phyloP scores from a whole-genome alignment of 2,888 invertebrate genomes.

The Lymantria dispar region DNA sequence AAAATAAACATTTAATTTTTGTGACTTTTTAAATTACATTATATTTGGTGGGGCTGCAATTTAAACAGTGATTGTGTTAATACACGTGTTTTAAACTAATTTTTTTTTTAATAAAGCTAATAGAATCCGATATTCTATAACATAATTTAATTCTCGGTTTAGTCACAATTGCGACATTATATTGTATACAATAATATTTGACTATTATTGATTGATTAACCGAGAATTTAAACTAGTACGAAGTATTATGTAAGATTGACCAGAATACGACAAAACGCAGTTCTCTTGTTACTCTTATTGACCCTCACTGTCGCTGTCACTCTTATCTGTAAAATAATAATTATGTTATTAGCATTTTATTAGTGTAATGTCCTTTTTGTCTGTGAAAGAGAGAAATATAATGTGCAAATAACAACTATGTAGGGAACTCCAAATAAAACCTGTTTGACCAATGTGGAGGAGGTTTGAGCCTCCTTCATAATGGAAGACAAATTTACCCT shows the following conservation, averaged over 20 bases:
- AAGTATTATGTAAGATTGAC: conserved; percentile 79
- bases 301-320: conserved; percentile 97
- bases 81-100: conserved; percentile 59
- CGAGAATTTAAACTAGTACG: conserved; percentile 69
- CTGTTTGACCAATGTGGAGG: too few relatives aligned
- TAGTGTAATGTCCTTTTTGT: background rate
- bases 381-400: too few relatives aligned
- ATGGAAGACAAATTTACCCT: too few relatives aligned
- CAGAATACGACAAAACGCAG: conserved; percentile 77
- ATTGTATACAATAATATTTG: conserved; percentile 20
- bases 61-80: conserved; percentile 82
- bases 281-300: conserved; percentile 83
- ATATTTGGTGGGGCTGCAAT: conserved; percentile 71
- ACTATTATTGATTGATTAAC: conserved; percentile 35
- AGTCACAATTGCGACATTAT: conserved; percentile 10
- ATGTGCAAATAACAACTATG: too few relatives aligned
- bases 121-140: conserved; percentile 63
- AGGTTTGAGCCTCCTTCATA: too few relatives aligned
- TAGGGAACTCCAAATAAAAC: too few relatives aligned
- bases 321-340: conserved; percentile 88
- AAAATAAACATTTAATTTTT: conserved; percentile 33
- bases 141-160: conserved; percentile 33
- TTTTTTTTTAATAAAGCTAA: conserved; percentile 65
- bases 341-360: conserved; percentile 30
- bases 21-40: conserved; percentile 41